phyloP scores from a whole-genome alignment of 2,113 vertebrate species.

The Scomber japonicus region DNA sequence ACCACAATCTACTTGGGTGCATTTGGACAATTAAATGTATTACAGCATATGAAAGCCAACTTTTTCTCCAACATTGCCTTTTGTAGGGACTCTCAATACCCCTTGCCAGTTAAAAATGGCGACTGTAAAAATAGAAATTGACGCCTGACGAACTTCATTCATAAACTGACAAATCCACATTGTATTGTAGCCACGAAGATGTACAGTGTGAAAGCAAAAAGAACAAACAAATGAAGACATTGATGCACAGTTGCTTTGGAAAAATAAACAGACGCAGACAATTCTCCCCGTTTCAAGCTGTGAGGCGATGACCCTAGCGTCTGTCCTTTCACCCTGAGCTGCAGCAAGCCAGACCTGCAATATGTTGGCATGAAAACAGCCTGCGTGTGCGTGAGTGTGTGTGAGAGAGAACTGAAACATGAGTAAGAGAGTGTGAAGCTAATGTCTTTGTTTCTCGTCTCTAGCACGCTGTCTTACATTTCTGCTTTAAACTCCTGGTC shows the following conservation, averaged over 20 bases:
- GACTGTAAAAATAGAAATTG: background rate
- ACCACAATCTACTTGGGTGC: background rate
- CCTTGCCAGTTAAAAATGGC: background rate
- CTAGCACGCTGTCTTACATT: conserved; percentile 1
- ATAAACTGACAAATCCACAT: background rate
- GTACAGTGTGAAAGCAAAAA: background rate
- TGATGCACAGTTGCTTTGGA: background rate
- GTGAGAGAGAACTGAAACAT: background rate
- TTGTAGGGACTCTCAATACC: background rate
- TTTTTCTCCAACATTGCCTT: too few relatives aligned
- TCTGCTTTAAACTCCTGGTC: background rate
- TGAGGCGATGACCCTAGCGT: conserved; percentile 64
- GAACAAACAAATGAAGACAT: conserved; percentile 47
- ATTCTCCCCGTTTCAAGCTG: conserved; percentile 67
- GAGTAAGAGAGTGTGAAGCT: background rate
- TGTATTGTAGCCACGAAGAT: background rate
- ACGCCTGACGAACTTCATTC: background rate
- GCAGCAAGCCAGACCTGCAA: conserved; percentile 57
- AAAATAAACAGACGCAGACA: background rate
- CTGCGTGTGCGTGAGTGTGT: conserved; percentile 26
- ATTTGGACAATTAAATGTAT: background rate
- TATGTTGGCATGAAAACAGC: conserved; percentile 57
- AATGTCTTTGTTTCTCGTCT: conserved; percentile 1
- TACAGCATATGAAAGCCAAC: background rate
- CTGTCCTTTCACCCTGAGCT: conserved; percentile 52